These are phyloP conservation scores for Meloidogyne chitwoodi DNA, from an alignment of 1,140 invertebrate species.

Conservation along the genomic window DNA sequence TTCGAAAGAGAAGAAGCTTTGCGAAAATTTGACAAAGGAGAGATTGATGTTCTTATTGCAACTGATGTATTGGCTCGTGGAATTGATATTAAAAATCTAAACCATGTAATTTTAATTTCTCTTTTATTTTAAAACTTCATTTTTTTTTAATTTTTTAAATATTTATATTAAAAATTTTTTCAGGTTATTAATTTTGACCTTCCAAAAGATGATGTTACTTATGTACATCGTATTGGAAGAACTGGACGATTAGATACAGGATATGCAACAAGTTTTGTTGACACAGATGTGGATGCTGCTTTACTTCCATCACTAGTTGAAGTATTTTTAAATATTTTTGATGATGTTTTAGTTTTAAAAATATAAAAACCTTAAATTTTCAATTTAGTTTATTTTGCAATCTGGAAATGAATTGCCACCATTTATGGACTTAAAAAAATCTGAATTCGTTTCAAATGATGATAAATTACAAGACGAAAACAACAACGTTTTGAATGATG, in stretches of 20 bases:
- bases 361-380: background rate
- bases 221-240: constrained; percentile 83
- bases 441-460: background rate
- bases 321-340: background rate
- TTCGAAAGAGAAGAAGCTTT: constrained; percentile 81
- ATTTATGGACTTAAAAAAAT: background rate
- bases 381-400: background rate
- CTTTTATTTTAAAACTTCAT: no score
- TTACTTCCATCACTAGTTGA: background rate
- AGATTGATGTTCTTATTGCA: constrained; percentile 74
- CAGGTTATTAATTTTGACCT: constrained; percentile 82
- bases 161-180: constrained; percentile 53
- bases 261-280: constrained; percentile 20
- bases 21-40: constrained; percentile 70
- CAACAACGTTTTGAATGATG: background rate
- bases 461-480: background rate
- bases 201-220: constrained; percentile 82
- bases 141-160: background rate
- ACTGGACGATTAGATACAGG: constrained; percentile 67
- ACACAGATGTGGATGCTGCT: background rate
- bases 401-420: background rate
- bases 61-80: constrained; percentile 89
- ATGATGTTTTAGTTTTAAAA: no score
- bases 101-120: constrained; percentile 65
- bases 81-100: constrained; percentile 83